phyloP scores from a whole-genome alignment of 1,140 invertebrate genomes.

The Caenorhabditis briggsae region DNA sequence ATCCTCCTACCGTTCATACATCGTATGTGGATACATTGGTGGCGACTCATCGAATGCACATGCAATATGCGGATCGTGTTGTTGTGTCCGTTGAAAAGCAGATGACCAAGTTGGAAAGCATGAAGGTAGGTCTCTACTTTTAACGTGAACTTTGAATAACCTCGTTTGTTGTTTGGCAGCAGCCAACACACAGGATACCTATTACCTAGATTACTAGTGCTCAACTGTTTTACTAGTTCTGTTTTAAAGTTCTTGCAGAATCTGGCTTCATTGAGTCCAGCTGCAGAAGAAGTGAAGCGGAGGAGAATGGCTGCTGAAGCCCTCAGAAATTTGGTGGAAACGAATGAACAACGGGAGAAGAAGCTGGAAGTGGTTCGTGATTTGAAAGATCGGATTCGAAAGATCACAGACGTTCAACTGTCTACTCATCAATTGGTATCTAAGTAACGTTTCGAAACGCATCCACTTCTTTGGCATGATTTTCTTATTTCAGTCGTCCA shows the following conservation, averaged over 20 bases:
- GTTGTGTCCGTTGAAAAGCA: background rate
- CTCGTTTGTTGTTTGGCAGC: no score
- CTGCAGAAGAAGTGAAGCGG: background rate
- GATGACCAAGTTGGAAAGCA: constrained; percentile 29
- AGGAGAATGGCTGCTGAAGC: background rate
- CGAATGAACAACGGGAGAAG: background rate
- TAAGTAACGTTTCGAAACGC: background rate
- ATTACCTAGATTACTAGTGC: no score
- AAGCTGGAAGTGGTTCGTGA: background rate
- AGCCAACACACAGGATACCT: no score
- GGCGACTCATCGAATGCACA: background rate
- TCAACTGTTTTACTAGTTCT: background rate
- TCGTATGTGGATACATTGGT: constrained; percentile 39
- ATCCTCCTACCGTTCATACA: background rate
- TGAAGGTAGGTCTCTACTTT: background rate
- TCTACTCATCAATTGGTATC: constrained; percentile 25
- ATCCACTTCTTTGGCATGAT: background rate
- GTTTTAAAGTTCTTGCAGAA: constrained; percentile 40
- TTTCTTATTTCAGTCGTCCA: background rate
- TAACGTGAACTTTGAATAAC: background rate
- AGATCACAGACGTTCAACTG: background rate
- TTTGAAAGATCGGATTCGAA: constrained; percentile 12
- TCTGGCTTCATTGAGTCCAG: background rate
- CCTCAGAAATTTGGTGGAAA: background rate
- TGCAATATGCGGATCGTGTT: constrained; percentile 17